These are phyloP conservation scores for Neosilurus mollespiculum DNA, from an alignment of 2,797 vertebrate species.

Conservation along the genomic window DNA sequence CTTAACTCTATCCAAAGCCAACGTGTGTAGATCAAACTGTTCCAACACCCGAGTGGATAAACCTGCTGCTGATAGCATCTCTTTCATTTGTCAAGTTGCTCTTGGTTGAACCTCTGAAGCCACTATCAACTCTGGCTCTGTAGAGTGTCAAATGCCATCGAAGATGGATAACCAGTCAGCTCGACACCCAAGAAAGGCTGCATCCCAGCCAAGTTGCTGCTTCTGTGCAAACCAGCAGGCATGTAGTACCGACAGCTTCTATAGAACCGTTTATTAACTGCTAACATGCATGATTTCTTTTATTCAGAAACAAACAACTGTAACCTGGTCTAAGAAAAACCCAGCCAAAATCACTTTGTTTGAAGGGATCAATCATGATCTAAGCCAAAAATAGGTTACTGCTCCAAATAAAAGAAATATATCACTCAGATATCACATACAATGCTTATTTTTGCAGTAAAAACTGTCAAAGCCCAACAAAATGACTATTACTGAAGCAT, in stretches of 20 bases:
- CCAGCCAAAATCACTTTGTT: no score
- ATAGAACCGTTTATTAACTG: not conserved
- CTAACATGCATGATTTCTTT: not conserved
- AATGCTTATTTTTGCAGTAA: no score
- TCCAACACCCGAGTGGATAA: slow-evolving; percentile 59
- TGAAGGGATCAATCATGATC: no score
- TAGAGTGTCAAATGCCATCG: slow-evolving; percentile 65
- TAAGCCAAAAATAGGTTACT: no score
- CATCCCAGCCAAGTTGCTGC: slow-evolving; percentile 31
- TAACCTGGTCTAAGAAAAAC: not conserved
- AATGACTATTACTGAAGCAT: no score
- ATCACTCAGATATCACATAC: no score
- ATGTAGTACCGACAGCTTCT: no score
- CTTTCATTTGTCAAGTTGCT: slow-evolving; percentile 68
- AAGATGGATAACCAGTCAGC: slow-evolving; percentile 46
- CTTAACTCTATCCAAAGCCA: slow-evolving; percentile 44
- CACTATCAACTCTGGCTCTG: slow-evolving; percentile 66
- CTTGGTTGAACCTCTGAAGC: slow-evolving; percentile 64
- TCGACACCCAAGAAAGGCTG: slow-evolving; percentile 34
- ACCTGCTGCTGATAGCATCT: slow-evolving; percentile 67
- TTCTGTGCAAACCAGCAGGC: not conserved
- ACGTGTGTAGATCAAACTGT: slow-evolving; percentile 65
- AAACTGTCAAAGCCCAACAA: no score
- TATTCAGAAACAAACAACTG: not conserved
- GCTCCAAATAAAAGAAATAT: no score